These are phyloP conservation scores for Neodiprion fabricii DNA, from an alignment of 1,140 invertebrate genomes.

Conservation along the genomic window DNA sequence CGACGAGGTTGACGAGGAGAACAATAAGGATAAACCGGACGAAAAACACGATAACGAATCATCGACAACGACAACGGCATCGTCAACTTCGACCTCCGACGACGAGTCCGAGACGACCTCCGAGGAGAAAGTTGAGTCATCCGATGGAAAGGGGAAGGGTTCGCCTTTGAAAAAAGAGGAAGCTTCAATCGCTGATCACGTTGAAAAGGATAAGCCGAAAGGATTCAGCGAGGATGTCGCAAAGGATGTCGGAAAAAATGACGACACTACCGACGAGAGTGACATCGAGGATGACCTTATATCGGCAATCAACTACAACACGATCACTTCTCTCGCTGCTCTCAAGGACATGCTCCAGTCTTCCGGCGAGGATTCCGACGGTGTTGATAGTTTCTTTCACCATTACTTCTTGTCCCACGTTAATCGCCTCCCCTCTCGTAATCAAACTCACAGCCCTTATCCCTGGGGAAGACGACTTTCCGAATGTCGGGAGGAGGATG, in stretches of 20 bases:
- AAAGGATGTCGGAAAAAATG: constrained; percentile 41
- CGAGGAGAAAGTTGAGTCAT: constrained; percentile 50
- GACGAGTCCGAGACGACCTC: constrained; percentile 56
- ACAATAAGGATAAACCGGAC: constrained; percentile 36
- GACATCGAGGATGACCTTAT: constrained; percentile 72
- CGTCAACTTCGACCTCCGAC: constrained; percentile 50
- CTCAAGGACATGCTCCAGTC: constrained; percentile 72
- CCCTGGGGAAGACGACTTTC: constrained; percentile 74
- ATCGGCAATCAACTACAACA: constrained; percentile 73
- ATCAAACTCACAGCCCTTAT: constrained; percentile 64
- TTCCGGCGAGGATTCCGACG: constrained; percentile 66
- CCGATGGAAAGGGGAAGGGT: constrained; percentile 21
- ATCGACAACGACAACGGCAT: constrained; percentile 45
- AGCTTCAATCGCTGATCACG: constrained; percentile 18
- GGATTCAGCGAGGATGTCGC: constrained; percentile 15
- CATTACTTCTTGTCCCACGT: constrained; percentile 77
- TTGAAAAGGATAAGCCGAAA: constrained; percentile 33
- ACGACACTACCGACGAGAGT: constrained; percentile 61
- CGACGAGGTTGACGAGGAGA: constrained; percentile 11
- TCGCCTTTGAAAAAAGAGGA: constrained; percentile 28
- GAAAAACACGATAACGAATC: constrained; percentile 38
- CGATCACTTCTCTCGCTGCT: constrained; percentile 70
- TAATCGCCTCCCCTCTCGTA: constrained; percentile 69
- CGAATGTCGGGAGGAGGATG: constrained; percentile 82
- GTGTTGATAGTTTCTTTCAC: constrained; percentile 73